Evolutionary conservation across 2,797 vertebrate genomes (phyloP).

Genomic region (Nannoperca australis): DNA sequence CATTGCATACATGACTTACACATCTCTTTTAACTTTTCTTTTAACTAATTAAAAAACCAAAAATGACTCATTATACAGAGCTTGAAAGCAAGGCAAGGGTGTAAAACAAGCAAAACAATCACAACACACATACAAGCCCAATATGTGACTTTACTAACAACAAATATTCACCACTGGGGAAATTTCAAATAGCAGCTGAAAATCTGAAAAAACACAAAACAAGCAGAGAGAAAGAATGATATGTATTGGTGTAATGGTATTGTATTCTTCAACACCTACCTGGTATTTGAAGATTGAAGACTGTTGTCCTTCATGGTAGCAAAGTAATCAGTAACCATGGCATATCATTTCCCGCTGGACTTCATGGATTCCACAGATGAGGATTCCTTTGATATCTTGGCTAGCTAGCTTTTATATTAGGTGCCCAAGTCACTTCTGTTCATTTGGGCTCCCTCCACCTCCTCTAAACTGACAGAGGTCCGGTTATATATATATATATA

Average conservation of each 20-base stretch:
- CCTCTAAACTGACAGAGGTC: background rate
- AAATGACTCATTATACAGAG: constrained; percentile 4
- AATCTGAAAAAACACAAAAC: background rate
- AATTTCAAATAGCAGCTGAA: too few relatives aligned
- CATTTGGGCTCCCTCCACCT: background rate
- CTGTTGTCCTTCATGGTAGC: background rate
- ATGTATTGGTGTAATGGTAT: too few relatives aligned
- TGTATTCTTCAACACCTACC: background rate
- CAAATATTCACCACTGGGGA: background rate
- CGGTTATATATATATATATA: too few relatives aligned
- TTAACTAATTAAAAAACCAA: background rate
- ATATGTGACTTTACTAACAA: background rate
- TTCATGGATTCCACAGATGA: background rate
- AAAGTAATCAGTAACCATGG: background rate
- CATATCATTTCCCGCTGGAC: background rate
- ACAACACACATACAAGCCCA: background rate
- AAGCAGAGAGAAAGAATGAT: background rate
- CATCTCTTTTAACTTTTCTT: background rate
- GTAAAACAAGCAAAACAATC: background rate
- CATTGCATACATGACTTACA: background rate
- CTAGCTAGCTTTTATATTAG: background rate
- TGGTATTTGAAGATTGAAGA: background rate
- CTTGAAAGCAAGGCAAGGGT: background rate
- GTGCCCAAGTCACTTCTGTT: background rate
- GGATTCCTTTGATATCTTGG: background rate